Percentiles rank a stretch among this genome's conserved stretches.
Evolutionary conservation across 2,113 vertebrate species (phyloP).

Genomic region (Rattus rattus): DNA sequence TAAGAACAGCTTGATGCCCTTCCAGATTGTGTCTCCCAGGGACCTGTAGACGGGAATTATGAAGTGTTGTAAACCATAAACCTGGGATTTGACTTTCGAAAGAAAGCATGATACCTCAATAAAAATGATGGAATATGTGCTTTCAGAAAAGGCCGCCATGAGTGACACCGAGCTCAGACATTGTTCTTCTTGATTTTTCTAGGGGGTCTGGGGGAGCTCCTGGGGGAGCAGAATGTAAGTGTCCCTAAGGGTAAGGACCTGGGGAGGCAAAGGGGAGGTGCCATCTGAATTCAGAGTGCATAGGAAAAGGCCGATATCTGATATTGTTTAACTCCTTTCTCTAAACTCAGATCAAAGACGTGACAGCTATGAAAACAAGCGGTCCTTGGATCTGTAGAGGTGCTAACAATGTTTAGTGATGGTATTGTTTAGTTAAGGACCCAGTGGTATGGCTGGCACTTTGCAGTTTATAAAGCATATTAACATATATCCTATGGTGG

Average conservation of each 20-base stretch:
- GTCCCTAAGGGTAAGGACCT: neutral
- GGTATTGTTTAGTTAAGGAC: conserved; percentile 20
- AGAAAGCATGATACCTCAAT: neutral
- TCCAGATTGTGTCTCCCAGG: neutral
- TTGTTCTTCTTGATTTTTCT: conserved; percentile 43
- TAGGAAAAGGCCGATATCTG: neutral
- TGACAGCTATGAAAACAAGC: conserved; percentile 28
- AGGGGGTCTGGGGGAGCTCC: neutral
- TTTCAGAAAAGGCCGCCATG: conserved; percentile 48
- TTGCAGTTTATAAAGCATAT: conserved; percentile 20
- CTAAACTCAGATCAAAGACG: conserved; percentile 14
- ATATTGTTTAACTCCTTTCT: conserved; percentile 29
- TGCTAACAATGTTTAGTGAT: conserved; percentile 13
- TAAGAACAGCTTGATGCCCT: neutral
- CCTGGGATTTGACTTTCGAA: conserved; percentile 27
- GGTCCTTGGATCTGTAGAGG: conserved; percentile 15
- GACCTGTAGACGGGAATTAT: neutral
- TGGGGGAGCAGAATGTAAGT: neutral
- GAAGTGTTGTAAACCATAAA: conserved; percentile 43
- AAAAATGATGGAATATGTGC: conserved; percentile 14
- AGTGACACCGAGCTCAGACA: neutral
- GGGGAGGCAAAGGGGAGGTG: neutral
- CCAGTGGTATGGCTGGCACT: neutral
- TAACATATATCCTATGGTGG: neutral
- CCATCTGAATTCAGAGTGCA: neutral